Evolutionary conservation across 2,113 vertebrate genomes (phyloP).

Genomic region (Melanocharis versteri): DNA sequence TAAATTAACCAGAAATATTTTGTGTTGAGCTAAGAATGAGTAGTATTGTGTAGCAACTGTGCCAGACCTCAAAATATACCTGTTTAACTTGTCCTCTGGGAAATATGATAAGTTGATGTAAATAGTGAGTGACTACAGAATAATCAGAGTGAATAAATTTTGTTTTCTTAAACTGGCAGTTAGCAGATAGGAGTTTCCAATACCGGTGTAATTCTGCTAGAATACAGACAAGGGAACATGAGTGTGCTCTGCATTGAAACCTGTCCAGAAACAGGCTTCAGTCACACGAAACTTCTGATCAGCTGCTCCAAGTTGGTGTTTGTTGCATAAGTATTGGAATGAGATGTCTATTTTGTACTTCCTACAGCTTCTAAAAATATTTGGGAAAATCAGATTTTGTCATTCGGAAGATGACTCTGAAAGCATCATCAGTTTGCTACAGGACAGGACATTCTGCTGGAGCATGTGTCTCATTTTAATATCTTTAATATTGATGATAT

Average conservation of each 20-base stretch:
- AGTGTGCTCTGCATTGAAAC: neutral
- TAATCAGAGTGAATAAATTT: slow-evolving; percentile 6
- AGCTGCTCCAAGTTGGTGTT: neutral
- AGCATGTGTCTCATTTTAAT: neutral
- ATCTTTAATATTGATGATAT: neutral
- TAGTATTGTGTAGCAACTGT: slow-evolving; percentile 6
- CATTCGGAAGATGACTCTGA: neutral
- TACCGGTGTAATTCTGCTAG: neutral
- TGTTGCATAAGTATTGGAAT: neutral
- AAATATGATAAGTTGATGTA: neutral
- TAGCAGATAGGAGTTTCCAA: neutral
- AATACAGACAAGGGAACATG: neutral
- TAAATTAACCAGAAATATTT: slow-evolving; percentile 36
- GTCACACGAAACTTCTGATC: neutral
- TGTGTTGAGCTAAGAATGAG: slow-evolving; percentile 5
- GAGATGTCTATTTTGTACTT: neutral
- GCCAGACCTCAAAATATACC: slow-evolving; percentile 29
- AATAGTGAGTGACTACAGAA: slow-evolving; percentile 2
- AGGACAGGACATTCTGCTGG: neutral
- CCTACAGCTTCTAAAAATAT: neutral
- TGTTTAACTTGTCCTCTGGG: slow-evolving; percentile 5
- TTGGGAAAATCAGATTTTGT: neutral
- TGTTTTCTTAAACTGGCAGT: neutral
- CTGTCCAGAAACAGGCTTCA: neutral
- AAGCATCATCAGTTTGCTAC: neutral